A percentile compares a stretch with the other conserved stretches of the same genome.
Evolutionary conservation across 2,113 vertebrate species (phyloP).

Genomic region (Petrocephalus microphthalmus): DNA sequence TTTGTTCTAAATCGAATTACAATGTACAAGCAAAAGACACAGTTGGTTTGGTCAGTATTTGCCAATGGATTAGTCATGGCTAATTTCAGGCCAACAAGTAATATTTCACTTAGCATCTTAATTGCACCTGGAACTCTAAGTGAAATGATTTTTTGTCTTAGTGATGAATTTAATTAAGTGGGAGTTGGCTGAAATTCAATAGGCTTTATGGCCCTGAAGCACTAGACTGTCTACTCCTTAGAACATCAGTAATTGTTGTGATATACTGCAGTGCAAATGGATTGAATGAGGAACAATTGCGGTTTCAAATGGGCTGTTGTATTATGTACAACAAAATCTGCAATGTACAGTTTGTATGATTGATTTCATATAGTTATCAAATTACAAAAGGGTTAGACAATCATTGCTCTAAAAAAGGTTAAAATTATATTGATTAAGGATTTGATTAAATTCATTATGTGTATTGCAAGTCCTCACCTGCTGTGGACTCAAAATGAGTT

Average conservation of each 20-base stretch:
- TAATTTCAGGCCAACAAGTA: background rate
- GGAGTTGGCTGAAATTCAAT: background rate
- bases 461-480: background rate
- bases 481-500: background rate
- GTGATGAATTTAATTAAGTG: background rate
- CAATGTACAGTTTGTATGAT: background rate
- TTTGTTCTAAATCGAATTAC: background rate
- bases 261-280: background rate
- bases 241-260: background rate
- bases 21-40: background rate
- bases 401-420: background rate
- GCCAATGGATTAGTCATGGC: background rate
- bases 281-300: background rate
- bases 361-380: background rate
- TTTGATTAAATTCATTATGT: background rate
- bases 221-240: background rate
- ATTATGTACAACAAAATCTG: background rate
- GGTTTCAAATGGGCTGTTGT: background rate
- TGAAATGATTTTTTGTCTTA: background rate
- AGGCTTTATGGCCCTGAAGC: background rate
- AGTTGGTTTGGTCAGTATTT: background rate
- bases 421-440: background rate
- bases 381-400: background rate
- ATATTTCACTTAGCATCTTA: background rate
- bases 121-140: background rate